Percentiles rank a stretch among this genome's conserved stretches.
Conservation (phyloP, 2,888 invertebrate genomes). For the Ditula angustiorana region DNA sequence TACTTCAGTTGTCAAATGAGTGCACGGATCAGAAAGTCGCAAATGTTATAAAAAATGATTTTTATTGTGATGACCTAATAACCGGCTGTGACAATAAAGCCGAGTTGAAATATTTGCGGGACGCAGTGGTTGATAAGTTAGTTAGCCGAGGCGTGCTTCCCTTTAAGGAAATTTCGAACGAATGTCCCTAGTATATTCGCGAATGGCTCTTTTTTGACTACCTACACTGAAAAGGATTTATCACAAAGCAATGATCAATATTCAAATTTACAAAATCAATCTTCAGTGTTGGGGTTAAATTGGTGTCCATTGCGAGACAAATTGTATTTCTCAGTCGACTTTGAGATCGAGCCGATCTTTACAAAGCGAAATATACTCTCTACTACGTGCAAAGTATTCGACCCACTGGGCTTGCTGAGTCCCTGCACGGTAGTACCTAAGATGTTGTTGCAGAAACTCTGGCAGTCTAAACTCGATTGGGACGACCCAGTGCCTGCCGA, state of each 20-base stretch:
- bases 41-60: not conserved
- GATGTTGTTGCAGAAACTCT: constrained; percentile 7
- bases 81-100: not conserved
- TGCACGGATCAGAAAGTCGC: not conserved
- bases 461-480: constrained; percentile 1
- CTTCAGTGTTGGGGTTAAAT: not conserved
- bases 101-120: not conserved
- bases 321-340: not conserved
- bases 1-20: too few species aligned
- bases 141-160: not conserved
- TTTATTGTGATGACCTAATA: not conserved
- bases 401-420: constrained; percentile 7
- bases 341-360: not conserved
- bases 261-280: constrained; percentile 8
- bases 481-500: constrained; percentile 2
- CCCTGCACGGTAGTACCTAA: constrained; percentile 5
- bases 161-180: not conserved
- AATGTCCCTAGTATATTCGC: constrained; percentile 3
- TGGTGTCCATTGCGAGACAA: constrained; percentile 6
- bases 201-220: not conserved
- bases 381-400: not conserved
- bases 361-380: constrained; percentile 1
- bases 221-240: not conserved
- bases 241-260: not conserved
- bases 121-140: constrained; percentile 3